Evolutionary conservation across 2,888 invertebrate genomes (phyloP).

Genomic region (Drosophila setosimentum): DNA sequence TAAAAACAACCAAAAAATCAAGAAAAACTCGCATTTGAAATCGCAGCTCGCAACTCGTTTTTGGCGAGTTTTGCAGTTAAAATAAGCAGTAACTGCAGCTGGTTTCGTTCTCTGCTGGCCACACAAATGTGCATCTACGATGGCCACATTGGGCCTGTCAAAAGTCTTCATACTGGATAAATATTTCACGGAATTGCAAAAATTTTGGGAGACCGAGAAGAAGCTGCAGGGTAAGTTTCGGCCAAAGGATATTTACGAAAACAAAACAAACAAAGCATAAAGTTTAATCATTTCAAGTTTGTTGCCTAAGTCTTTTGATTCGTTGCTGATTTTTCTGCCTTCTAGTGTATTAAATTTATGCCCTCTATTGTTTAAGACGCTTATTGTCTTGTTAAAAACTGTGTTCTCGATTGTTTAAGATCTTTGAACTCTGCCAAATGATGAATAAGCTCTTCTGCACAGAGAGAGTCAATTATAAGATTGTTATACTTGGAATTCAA

Average conservation of each 20-base stretch:
- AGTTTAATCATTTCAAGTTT: constrained; percentile 41
- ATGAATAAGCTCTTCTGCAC: not conserved
- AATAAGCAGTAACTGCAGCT: constrained; percentile 31
- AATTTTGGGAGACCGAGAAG: constrained; percentile 98
- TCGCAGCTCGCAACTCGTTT: constrained; percentile 51
- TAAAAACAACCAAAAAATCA: constrained; percentile 13
- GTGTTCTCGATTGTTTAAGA: constrained; percentile 12
- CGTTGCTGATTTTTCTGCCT: not conserved
- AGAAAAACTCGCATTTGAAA: constrained; percentile 52
- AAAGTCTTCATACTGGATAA: constrained; percentile 99
- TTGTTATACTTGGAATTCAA: not conserved
- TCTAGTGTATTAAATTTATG: not conserved
- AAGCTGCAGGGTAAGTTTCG: constrained; percentile 94
- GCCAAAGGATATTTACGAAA: constrained; percentile 4
- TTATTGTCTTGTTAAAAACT: constrained; percentile 17
- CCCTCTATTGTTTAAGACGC: constrained; percentile 25
- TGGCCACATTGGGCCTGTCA: constrained; percentile 98
- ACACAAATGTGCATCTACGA: constrained; percentile 86
- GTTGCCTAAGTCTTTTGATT: constrained; percentile 61
- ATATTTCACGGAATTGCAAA: constrained; percentile 98
- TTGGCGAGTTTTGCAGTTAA: constrained; percentile 26
- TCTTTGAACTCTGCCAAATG: constrained; percentile 28
- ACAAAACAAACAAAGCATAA: not conserved
- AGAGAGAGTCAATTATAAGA: not conserved
- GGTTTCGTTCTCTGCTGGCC: constrained; percentile 48